Evolutionary conservation across 2,113 vertebrate genomes (phyloP).

Genomic region (Gopherus evgoodei): DNA sequence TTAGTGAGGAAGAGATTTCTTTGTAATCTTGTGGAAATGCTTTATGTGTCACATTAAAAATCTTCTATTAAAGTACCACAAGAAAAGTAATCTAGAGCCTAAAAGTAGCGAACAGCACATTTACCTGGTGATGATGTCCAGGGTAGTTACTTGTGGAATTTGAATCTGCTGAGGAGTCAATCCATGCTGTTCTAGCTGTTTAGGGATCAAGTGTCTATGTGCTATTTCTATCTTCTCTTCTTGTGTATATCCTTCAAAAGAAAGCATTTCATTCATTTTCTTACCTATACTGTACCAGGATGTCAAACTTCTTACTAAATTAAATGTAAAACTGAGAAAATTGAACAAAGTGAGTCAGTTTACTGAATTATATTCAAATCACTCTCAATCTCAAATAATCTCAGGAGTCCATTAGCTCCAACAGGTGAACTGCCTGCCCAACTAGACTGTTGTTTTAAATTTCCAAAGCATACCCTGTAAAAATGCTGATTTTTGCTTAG

Average conservation of each 20-base stretch:
- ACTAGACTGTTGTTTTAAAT: background rate
- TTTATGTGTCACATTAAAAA: background rate
- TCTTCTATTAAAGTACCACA: background rate
- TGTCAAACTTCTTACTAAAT: background rate
- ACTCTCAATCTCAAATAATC: background rate
- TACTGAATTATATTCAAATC: background rate
- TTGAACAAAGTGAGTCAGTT: background rate
- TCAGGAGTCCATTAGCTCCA: background rate
- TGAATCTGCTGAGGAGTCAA: slow-evolving; percentile 93
- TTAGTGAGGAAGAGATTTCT: background rate
- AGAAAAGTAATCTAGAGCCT: background rate
- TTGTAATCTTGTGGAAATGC: background rate
- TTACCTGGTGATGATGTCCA: slow-evolving; percentile 89
- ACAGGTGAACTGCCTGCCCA: background rate
- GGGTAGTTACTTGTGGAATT: slow-evolving; percentile 90
- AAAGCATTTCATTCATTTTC: background rate
- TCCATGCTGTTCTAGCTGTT: slow-evolving; percentile 95
- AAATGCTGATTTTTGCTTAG: background rate
- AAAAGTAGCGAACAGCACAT: background rate
- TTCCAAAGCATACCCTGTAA: background rate
- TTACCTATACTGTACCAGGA: background rate
- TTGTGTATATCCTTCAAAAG: slow-evolving; percentile 91
- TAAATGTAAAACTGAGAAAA: background rate
- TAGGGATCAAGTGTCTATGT: slow-evolving; percentile 94
- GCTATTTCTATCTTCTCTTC: slow-evolving; percentile 99